Base-by-base conservation (phyloP, 2,113 vertebrate species). In the Ardeotis arabs region DNA sequence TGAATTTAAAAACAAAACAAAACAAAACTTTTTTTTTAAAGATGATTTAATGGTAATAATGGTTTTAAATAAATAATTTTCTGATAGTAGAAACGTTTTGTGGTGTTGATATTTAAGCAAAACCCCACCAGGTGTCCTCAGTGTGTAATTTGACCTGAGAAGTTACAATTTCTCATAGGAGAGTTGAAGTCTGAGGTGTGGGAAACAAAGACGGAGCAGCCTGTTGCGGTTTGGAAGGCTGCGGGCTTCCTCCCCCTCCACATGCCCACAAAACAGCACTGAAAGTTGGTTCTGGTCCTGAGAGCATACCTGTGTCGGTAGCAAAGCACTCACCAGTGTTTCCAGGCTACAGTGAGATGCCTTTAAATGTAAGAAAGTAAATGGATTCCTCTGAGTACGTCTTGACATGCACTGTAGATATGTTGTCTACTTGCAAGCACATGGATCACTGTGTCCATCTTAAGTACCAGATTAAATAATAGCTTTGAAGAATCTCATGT, bases 41-140 rank as follows among this genome's bases (percentile, higher is more conserved):
- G 15, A 39, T 3, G 5, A 16, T 29, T 67, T 63, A 64, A 50
- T 60, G 9, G 8, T 72, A 35, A 8, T n/a, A 28, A 58, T 80
- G 12, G 0, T 9, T 67, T 70, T 69, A 19, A 25, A 66, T 8
- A 55, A 77, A 25, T 49, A 0, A 0, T 35, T 58, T n/a, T 37
- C 23, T 6, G 33, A 10, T 2, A 16, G 33, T 29, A 63, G 44
- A 4, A 29, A 59, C 5, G 6, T 50, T 90, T 68, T 28, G 21
- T 35, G 35, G 17, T 35, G 59, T 12, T 62, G 55, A 4, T 72
- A 55, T 31, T 86, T 35, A 47, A 64, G 55, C 8, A 87, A 47
- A 74, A 20, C 5, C 33, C 91, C 96, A 78, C 95, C 92, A 96
- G 96, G 35, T 95, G 97, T 96, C 95, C 89, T 82, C 83, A 52